Conservation (phyloP, 2,113 vertebrate genomes). For the Blennius ocellaris region DNA sequence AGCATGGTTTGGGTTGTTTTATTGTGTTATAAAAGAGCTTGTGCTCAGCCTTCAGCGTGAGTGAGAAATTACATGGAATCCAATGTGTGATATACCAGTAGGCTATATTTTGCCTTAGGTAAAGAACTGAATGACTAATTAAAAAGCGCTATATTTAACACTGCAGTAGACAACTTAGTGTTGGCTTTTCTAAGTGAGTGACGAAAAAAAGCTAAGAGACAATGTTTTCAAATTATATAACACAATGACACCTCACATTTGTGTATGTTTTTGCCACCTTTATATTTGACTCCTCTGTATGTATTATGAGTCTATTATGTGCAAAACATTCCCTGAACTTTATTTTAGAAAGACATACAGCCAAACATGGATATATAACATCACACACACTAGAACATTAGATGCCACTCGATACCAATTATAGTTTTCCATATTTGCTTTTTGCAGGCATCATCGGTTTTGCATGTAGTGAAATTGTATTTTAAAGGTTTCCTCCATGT, state of each 20-base stretch:
- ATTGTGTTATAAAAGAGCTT: constrained; percentile 12
- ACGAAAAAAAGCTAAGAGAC: neutral
- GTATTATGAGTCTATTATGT: neutral
- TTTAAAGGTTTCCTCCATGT: neutral
- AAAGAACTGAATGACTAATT: constrained; percentile 48
- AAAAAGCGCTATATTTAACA: constrained; percentile 55
- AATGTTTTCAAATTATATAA: neutral
- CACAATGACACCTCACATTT: neutral
- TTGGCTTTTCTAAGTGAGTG: constrained; percentile 18
- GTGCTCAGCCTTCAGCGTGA: constrained; percentile 1
- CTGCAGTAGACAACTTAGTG: constrained; percentile 35
- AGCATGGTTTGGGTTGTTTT: neutral
- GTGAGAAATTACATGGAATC: constrained; percentile 40
- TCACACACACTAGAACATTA: neutral
- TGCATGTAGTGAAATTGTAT: neutral
- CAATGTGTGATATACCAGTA: constrained; percentile 32
- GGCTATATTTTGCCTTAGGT: constrained; percentile 34
- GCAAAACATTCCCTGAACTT: neutral
- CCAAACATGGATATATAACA: neutral
- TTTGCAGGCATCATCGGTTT: neutral
- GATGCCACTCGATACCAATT: no score
- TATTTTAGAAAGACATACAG: neutral
- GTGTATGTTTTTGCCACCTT: neutral
- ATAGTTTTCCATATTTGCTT: neutral
- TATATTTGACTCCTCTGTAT: neutral